These are phyloP conservation scores for Asteroscopus sphinx DNA, from an alignment of 2,888 invertebrate species.

Conservation along the genomic window DNA sequence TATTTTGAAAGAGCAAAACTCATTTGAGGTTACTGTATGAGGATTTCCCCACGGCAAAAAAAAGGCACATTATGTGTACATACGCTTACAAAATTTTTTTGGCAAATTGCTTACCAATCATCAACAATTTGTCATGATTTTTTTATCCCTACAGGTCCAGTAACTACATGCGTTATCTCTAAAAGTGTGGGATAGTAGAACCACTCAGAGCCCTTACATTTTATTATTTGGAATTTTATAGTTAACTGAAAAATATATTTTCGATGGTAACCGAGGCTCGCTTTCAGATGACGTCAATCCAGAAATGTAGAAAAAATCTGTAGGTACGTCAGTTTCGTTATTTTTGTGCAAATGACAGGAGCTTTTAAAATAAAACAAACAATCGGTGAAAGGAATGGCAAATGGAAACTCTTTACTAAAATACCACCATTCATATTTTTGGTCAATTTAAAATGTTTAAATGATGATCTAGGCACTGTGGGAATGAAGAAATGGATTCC, in stretches of 20 bases:
- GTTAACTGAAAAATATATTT: too few relatives aligned
- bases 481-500: constrained; percentile 12
- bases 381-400: constrained; percentile 15
- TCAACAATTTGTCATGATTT: too few relatives aligned
- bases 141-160: too few relatives aligned
- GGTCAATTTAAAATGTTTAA: background rate
- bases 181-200: too few relatives aligned
- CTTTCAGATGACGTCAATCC: constrained; percentile 49
- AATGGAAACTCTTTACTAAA: constrained; percentile 15
- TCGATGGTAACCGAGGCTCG: constrained; percentile 13
- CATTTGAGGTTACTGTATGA: background rate
- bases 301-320: constrained; percentile 48
- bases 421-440: constrained; percentile 3
- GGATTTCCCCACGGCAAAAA: too few relatives aligned
- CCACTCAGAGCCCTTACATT: too few relatives aligned
- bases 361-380: constrained; percentile 48
- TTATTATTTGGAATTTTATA: too few relatives aligned
- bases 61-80: too few relatives aligned
- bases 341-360: constrained; percentile 56
- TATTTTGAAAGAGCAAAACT: background rate
- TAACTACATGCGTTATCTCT: too few relatives aligned
- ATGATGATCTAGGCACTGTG: constrained; percentile 11
- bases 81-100: too few relatives aligned
- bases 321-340: constrained; percentile 41
- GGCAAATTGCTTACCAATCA: too few relatives aligned